Evolutionary conservation across 2,888 invertebrate species (phyloP).

Genomic region (Rhingia rostrata): DNA sequence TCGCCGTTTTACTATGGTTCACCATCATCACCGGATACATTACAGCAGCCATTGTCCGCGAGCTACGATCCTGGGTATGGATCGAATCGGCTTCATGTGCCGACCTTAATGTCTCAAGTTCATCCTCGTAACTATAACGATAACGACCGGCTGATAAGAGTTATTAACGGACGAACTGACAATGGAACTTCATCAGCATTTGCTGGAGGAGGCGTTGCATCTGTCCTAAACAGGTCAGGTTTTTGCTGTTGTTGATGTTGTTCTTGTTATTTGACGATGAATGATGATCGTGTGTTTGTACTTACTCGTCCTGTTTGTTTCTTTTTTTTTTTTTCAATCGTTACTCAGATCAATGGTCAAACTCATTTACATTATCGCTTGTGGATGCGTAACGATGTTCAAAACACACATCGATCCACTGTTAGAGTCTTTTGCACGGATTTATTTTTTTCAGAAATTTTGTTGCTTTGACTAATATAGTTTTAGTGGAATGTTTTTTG

Average conservation of each 20-base stretch:
- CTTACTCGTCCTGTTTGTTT: constrained; percentile 13
- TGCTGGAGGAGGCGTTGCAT: constrained; percentile 57
- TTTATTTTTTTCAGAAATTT: constrained; percentile 6
- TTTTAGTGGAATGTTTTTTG: constrained; percentile 10
- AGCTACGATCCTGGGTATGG: constrained; percentile 80
- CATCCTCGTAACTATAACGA: constrained; percentile 18
- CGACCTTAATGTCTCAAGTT: constrained; percentile 60
- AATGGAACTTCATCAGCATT: constrained; percentile 56
- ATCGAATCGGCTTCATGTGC: constrained; percentile 78
- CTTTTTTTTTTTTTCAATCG: constrained; percentile 12
- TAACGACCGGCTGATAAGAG: constrained; percentile 53
- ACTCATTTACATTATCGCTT: constrained; percentile 5
- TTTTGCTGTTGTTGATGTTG: constrained; percentile 63
- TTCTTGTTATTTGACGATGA: constrained; percentile 30
- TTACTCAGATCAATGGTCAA: constrained; percentile 11
- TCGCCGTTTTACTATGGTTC: constrained; percentile 80
- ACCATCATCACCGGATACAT: constrained; percentile 76
- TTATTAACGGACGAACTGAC: constrained; percentile 40
- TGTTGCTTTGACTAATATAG: constrained; percentile 22
- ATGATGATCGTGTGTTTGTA: constrained; percentile 45
- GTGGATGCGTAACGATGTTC: constrained; percentile 10
- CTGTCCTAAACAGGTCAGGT: constrained; percentile 70
- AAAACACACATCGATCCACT: constrained; percentile 1
- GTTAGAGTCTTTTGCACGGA: constrained; percentile 4
- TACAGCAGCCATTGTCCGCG: constrained; percentile 75